phyloP scores from a whole-genome alignment of 2,797 vertebrate genomes.

The Huso huso region DNA sequence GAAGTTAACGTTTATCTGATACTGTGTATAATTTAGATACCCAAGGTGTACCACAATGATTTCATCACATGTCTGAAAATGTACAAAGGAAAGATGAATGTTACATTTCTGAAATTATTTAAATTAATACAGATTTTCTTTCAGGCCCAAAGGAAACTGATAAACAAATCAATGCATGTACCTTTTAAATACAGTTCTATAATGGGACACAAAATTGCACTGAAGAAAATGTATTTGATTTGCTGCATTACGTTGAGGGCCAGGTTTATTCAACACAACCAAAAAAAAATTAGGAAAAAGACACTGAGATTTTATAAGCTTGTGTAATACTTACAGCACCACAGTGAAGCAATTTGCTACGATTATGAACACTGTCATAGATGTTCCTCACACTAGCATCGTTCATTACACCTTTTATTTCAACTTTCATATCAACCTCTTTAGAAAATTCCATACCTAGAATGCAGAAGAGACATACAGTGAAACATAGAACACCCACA shows the following conservation, averaged over 20 bases:
- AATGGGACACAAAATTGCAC: too few species aligned
- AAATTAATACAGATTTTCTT: too few species aligned
- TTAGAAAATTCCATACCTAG: constrained; percentile 68
- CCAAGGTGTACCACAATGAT: constrained; percentile 88
- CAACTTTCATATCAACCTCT: constrained; percentile 73
- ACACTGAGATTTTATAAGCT: neutral
- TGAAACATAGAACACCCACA: too few species aligned
- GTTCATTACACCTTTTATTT: constrained; percentile 74
- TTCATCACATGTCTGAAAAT: constrained; percentile 77
- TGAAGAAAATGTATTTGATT: too few species aligned
- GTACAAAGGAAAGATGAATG: neutral
- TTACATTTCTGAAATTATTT: too few species aligned
- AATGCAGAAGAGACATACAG: neutral
- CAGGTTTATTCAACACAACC: neutral
- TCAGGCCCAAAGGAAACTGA: too few species aligned
- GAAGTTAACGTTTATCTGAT: constrained; percentile 70
- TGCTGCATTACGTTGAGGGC: too few species aligned
- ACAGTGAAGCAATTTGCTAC: constrained; percentile 68
- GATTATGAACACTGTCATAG: constrained; percentile 64
- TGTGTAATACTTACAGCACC: constrained; percentile 52
- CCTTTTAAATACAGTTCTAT: too few species aligned
- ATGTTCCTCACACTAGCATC: constrained; percentile 72
- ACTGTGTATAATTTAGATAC: constrained; percentile 86
- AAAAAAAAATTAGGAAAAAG: neutral
- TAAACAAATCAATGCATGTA: too few species aligned